A percentile compares a stretch with the other conserved stretches of the same genome.
Conservation (phyloP, 2,888 invertebrate genomes). For the Willowsia nigromaculata region DNA sequence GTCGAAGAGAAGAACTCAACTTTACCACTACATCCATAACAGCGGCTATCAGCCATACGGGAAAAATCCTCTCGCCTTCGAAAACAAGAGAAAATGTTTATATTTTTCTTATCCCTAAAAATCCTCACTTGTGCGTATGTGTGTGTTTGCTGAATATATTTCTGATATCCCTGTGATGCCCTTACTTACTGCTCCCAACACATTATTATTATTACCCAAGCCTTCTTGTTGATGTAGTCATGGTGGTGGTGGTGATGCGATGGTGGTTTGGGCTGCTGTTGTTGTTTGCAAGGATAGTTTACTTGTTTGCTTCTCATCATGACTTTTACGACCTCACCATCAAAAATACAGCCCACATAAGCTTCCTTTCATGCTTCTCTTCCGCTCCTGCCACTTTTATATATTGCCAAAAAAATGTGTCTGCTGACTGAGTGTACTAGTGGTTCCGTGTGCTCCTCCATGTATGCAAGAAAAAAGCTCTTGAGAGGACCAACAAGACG, state of each 20-base stretch:
- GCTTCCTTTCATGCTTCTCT: constrained; percentile 69
- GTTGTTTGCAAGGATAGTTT: constrained; percentile 35
- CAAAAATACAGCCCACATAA: constrained; percentile 73
- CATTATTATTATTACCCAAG: constrained; percentile 24
- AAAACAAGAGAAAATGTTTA: background rate
- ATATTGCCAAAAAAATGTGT: constrained; percentile 43
- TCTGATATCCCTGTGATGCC: background rate
- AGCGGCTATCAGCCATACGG: background rate
- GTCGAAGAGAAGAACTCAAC: background rate
- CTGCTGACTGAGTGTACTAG: background rate
- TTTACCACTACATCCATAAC: background rate
- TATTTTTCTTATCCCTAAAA: constrained; percentile 47
- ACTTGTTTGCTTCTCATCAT: constrained; percentile 74
- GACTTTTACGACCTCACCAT: constrained; percentile 75
- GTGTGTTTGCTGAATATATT: background rate
- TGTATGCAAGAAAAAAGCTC: background rate
- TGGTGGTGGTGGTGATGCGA: too few relatives aligned
- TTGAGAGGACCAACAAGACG: constrained; percentile 1
- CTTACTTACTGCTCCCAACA: background rate
- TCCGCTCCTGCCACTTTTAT: constrained; percentile 60
- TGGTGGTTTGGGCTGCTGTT: background rate
- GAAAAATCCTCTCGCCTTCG: background rate
- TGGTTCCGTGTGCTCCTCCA: background rate
- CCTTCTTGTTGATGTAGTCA: constrained; percentile 10
- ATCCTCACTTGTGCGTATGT: constrained; percentile 43